A percentile compares a stretch with the other conserved stretches of the same genome.
Evolutionary conservation across 1,140 invertebrate genomes (phyloP).

Genomic region (Dinoponera quadriceps): DNA sequence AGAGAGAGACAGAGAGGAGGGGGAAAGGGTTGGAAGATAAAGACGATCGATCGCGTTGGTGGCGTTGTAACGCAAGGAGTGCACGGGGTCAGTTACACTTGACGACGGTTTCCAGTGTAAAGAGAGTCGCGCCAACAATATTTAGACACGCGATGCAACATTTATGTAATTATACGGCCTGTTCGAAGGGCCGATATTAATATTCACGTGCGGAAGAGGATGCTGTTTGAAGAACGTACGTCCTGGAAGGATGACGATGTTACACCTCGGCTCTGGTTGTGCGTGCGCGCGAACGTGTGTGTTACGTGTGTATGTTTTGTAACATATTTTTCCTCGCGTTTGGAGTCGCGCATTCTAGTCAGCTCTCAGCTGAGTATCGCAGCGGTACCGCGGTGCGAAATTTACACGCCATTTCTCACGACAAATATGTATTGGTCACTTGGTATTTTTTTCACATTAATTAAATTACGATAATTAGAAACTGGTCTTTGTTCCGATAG

Average conservation of each 20-base stretch:
- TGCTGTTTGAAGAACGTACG: slow-evolving; percentile 18
- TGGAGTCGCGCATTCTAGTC: neutral
- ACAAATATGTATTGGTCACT: slow-evolving; percentile 19
- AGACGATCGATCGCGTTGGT: slow-evolving; percentile 42
- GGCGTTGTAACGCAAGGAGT: slow-evolving; percentile 21
- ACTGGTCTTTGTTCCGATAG: slow-evolving; percentile 18
- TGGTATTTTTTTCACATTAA: slow-evolving; percentile 30
- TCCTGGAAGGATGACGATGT: slow-evolving; percentile 7
- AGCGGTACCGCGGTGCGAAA: slow-evolving; percentile 16
- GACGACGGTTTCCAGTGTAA: slow-evolving; percentile 46
- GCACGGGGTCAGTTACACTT: slow-evolving; percentile 58
- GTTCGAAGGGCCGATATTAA: slow-evolving; percentile 17
- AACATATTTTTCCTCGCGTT: slow-evolving; percentile 19
- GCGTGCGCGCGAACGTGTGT: neutral
- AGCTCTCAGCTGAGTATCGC: slow-evolving; percentile 24
- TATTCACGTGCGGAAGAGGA: slow-evolving; percentile 49
- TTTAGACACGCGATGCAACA: slow-evolving; percentile 49
- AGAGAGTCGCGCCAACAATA: slow-evolving; percentile 41
- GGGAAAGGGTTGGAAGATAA: neutral
- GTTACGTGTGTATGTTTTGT: slow-evolving; percentile 1
- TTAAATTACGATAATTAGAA: slow-evolving; percentile 53
- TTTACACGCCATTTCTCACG: slow-evolving; percentile 30
- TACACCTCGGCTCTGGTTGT: slow-evolving; percentile 2
- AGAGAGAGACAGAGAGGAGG: neutral
- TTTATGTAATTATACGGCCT: slow-evolving; percentile 38